Conservation (phyloP, 2,797 vertebrate species). For the Acanthornis magna region DNA sequence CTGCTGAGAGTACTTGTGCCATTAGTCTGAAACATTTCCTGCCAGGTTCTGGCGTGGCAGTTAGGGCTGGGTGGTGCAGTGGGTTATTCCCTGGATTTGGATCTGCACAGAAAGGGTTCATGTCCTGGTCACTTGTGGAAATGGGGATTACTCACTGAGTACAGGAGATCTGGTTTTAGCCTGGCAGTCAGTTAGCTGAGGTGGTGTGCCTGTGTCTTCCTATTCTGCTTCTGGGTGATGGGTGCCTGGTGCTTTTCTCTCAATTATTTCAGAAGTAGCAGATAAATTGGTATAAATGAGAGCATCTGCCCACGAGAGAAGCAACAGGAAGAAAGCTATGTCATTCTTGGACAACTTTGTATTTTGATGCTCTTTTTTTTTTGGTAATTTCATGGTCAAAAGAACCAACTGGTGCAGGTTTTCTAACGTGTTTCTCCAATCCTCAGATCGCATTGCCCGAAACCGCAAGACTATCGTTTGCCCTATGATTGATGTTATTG, state of each 20-base stretch:
- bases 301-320: not conserved
- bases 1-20: slow-evolving; percentile 9
- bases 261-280: not conserved
- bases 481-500: slow-evolving; percentile 96
- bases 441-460: slow-evolving; percentile 89
- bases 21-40: slow-evolving; percentile 43
- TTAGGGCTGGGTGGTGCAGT: not conserved
- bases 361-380: not conserved
- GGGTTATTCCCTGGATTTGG: not conserved
- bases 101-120: not conserved
- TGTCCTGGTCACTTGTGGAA: not conserved
- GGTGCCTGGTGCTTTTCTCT: not conserved
- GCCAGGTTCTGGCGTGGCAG: not conserved
- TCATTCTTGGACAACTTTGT: not conserved
- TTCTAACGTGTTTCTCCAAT: slow-evolving; percentile 47
- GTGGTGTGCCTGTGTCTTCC: not conserved
- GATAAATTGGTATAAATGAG: not conserved
- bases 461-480: slow-evolving; percentile 94
- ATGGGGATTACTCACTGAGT: not conserved
- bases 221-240: not conserved
- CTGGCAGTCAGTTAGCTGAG: not conserved
- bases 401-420: not conserved
- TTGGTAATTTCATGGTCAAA: not conserved
- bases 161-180: not conserved
- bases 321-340: fast-evolving